Percentiles rank a stretch among this genome's conserved stretches.
Evolutionary conservation across 2,113 vertebrate species (phyloP).

Genomic region (Gambusia holbrooki): DNA sequence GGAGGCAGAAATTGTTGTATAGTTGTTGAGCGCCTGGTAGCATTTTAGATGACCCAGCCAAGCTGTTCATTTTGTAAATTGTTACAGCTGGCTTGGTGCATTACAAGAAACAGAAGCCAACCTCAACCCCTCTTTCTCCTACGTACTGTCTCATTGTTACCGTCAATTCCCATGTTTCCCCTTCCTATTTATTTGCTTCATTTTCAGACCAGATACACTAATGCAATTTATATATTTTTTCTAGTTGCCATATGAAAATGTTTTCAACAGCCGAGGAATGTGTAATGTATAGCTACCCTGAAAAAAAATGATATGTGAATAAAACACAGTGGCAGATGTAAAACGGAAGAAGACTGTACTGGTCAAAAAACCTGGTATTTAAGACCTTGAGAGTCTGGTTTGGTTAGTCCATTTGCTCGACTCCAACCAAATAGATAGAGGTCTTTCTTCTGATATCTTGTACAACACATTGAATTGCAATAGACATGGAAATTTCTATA

Average conservation of each 20-base stretch:
- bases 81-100: conserved; percentile 74
- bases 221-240: conserved; percentile 13
- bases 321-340: no score
- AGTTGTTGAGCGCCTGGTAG: conserved; percentile 73
- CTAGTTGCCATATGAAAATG: conserved; percentile 1
- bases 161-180: conserved; percentile 24
- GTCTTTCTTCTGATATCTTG: no score
- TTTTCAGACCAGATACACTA: conserved; percentile 10
- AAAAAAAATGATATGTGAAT: no score
- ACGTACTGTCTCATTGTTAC: conserved; percentile 24
- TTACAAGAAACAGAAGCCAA: conserved; percentile 59
- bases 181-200: conserved; percentile 20
- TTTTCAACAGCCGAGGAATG: not conserved
- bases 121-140: conserved; percentile 17
- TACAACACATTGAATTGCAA: no score
- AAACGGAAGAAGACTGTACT: no score
- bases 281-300: no score
- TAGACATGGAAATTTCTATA: no score
- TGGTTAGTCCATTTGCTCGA: no score
- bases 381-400: no score
- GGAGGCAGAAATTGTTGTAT: conserved; percentile 61
- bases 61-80: conserved; percentile 80
- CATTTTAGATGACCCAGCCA: conserved; percentile 74
- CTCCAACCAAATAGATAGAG: no score
- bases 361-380: no score